Evolutionary conservation across 2,888 invertebrate species (phyloP).

Genomic region (Norana najaformis): DNA sequence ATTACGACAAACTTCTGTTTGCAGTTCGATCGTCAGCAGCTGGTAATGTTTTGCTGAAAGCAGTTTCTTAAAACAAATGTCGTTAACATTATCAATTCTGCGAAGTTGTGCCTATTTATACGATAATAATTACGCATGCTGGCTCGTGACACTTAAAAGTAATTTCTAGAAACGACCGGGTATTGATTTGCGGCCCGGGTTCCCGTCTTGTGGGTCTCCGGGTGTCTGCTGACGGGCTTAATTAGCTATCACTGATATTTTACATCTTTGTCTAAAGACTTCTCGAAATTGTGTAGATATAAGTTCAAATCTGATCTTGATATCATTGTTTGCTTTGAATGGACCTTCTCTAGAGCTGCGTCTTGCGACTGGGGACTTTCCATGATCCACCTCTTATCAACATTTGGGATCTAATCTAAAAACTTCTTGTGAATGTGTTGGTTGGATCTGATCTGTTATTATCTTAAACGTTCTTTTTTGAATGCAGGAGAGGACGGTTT

Average conservation of each 20-base stretch:
- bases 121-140: too few relatives aligned
- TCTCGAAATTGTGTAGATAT: background rate
- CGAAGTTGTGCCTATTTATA: too few relatives aligned
- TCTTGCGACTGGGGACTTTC: too few relatives aligned
- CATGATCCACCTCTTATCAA: too few relatives aligned
- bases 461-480: background rate
- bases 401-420: background rate
- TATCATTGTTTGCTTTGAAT: background rate
- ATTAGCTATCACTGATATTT: background rate
- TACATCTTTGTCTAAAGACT: background rate
- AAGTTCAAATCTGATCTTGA: background rate
- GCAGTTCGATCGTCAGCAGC: constrained; percentile 69
- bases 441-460: background rate
- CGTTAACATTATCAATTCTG: too few relatives aligned
- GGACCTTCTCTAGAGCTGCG: too few relatives aligned
- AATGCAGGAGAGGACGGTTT: constrained; percentile 74
- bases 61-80: background rate
- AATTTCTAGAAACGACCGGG: too few relatives aligned
- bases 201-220: too few relatives aligned
- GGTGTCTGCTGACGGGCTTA: too few relatives aligned
- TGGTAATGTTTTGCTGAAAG: constrained; percentile 53
- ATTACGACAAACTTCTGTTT: constrained; percentile 43
- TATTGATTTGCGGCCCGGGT: too few relatives aligned
- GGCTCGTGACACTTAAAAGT: too few relatives aligned
- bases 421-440: background rate